phyloP scores from a whole-genome alignment of 2,888 invertebrate species.

The Deilephila elpenor region DNA sequence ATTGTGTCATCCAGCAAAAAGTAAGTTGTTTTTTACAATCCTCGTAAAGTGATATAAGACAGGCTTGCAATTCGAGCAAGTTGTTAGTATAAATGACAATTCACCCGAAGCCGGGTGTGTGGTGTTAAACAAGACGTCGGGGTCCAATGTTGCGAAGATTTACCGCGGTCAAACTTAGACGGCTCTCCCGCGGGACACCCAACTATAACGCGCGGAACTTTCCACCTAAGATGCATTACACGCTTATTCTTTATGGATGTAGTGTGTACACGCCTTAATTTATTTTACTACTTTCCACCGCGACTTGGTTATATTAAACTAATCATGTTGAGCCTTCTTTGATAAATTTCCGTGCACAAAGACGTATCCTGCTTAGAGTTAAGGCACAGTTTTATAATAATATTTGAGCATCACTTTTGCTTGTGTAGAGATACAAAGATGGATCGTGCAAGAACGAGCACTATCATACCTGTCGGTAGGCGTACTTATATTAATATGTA shows the following conservation, averaged over 20 bases:
- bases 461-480: too few relatives aligned
- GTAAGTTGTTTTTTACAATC: not conserved
- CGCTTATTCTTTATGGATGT: slow-evolving; percentile 23
- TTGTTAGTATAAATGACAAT: slow-evolving; percentile 53
- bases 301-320: too few relatives aligned
- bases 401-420: too few relatives aligned
- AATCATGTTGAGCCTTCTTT: too few relatives aligned
- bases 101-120: slow-evolving; percentile 53
- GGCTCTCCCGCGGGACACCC: slow-evolving; percentile 52
- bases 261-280: not conserved
- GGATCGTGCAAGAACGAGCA: too few relatives aligned
- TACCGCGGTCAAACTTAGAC: slow-evolving; percentile 73
- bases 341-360: too few relatives aligned
- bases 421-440: too few relatives aligned
- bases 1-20: not conserved
- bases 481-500: too few relatives aligned
- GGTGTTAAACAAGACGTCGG: slow-evolving; percentile 63
- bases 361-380: too few relatives aligned
- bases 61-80: slow-evolving; percentile 1
- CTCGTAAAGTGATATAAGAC: not conserved
- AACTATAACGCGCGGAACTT: slow-evolving; percentile 41
- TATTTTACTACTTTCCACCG: not conserved
- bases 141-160: slow-evolving; percentile 63
- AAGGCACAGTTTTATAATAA: too few relatives aligned
- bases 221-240: slow-evolving; percentile 31